These are phyloP conservation scores for Helostoma temminkii DNA, from an alignment of 2,797 vertebrate species.

Conservation along the genomic window DNA sequence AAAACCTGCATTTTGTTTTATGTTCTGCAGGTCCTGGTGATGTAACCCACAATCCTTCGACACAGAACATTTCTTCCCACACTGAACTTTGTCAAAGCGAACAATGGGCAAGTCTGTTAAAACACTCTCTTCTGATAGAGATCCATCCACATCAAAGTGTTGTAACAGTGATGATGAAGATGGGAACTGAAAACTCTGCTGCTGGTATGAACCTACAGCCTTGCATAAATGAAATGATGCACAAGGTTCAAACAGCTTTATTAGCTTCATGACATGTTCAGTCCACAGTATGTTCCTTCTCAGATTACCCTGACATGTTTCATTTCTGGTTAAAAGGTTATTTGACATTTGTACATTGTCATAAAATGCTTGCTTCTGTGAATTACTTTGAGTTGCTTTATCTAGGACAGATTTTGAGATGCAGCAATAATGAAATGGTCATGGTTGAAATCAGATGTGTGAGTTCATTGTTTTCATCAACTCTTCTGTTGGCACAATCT, in stretches of 20 bases:
- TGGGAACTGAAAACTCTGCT: not conserved
- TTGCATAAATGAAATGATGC: slow-evolving; percentile 31
- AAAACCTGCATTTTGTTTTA: too few relatives aligned
- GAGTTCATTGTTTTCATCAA: slow-evolving; percentile 33
- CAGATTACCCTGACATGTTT: slow-evolving; percentile 4
- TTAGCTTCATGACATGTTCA: slow-evolving; percentile 62
- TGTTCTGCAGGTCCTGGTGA: slow-evolving; percentile 56
- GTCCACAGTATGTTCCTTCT: slow-evolving; percentile 24
- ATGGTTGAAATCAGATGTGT: slow-evolving; percentile 15
- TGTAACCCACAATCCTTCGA: slow-evolving; percentile 9
- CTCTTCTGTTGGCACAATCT: slow-evolving; percentile 41
- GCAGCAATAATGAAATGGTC: slow-evolving; percentile 49
- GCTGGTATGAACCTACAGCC: slow-evolving; percentile 21
- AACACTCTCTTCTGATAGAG: slow-evolving; percentile 26
- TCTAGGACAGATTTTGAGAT: slow-evolving; percentile 40
- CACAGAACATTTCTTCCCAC: slow-evolving; percentile 24
- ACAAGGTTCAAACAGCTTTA: slow-evolving; percentile 73
- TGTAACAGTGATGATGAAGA: slow-evolving; percentile 18
- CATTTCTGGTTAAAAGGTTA: slow-evolving; percentile 35
- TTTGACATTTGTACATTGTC: slow-evolving; percentile 52
- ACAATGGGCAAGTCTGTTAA: not conserved
- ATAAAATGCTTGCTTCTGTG: slow-evolving; percentile 46
- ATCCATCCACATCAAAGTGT: slow-evolving; percentile 13
- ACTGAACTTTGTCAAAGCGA: slow-evolving; percentile 19
- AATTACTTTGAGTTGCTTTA: slow-evolving; percentile 36